phyloP scores from a whole-genome alignment of 2,888 invertebrate species.

The Archips xylosteana region DNA sequence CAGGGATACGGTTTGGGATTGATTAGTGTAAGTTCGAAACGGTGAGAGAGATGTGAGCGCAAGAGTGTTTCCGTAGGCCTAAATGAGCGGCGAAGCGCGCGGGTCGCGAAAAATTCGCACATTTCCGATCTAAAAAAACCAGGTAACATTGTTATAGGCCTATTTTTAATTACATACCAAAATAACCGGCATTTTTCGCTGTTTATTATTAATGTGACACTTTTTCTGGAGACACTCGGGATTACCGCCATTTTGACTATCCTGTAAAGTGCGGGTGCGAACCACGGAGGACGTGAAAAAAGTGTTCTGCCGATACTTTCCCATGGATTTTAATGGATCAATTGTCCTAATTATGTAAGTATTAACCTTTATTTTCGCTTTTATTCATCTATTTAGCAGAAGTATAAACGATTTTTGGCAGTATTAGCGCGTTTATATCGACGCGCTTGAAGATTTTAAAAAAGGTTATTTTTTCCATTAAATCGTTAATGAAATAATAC shows the following conservation, averaged over 20 bases:
- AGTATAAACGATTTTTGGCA: constrained; percentile 21
- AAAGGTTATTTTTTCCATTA: not conserved
- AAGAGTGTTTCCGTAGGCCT: constrained; percentile 65
- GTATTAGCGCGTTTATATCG: constrained; percentile 37
- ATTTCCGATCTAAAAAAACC: constrained; percentile 57
- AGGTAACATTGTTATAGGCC: constrained; percentile 84
- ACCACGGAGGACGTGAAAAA: constrained; percentile 46
- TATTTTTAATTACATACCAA: constrained; percentile 65
- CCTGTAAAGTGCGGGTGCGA: constrained; percentile 64
- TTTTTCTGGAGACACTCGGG: constrained; percentile 53
- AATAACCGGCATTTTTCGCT: constrained; percentile 50
- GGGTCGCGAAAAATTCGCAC: constrained; percentile 75
- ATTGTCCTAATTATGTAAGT: constrained; percentile 62
- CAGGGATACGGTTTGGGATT: constrained; percentile 13
- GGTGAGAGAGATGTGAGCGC: constrained; percentile 48
- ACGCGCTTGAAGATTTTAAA: not conserved
- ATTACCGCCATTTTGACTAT: constrained; percentile 56
- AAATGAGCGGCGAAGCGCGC: constrained; percentile 64
- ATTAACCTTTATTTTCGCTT: constrained; percentile 49
- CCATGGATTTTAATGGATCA: constrained; percentile 54
- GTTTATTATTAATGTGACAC: constrained; percentile 57
- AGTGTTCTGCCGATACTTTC: constrained; percentile 44
- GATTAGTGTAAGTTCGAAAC: constrained; percentile 34
- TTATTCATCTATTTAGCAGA: constrained; percentile 32
- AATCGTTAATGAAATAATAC: not conserved